These are phyloP conservation scores for Caretta caretta DNA, from an alignment of 2,113 vertebrate genomes.

Conservation along the genomic window DNA sequence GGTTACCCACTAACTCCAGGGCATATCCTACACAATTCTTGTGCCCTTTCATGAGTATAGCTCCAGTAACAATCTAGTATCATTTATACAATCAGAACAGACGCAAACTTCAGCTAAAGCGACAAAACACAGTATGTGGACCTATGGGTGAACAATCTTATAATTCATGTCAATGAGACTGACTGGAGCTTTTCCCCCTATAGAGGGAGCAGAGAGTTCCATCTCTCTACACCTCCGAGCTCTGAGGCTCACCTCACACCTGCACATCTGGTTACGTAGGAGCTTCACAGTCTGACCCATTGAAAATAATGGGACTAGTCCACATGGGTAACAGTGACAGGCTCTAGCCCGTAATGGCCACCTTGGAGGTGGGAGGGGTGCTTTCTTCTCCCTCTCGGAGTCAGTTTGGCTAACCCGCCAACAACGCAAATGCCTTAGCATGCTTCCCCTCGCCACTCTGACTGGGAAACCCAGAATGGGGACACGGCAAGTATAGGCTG, in stretches of 20 bases:
- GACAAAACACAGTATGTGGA: background rate
- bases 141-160: background rate
- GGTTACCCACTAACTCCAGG: background rate
- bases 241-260: background rate
- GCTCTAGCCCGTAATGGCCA: slow-evolving; percentile 1
- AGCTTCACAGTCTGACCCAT: slow-evolving; percentile 50
- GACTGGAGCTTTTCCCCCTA: too few species aligned
- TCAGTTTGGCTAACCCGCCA: background rate
- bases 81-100: background rate
- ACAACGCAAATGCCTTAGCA: background rate
- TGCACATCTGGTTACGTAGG: slow-evolving; percentile 31
- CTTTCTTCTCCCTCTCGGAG: background rate
- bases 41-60: background rate
- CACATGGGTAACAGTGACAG: background rate
- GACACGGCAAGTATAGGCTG: too few species aligned
- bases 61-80: background rate
- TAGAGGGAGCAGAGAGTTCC: background rate
- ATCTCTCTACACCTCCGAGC: slow-evolving; percentile 6
- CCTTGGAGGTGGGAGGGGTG: background rate
- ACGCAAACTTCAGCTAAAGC: background rate
- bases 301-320: background rate
- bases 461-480: too few species aligned
- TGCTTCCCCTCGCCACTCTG: too few species aligned
- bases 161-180: background rate
- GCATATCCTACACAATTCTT: background rate